phyloP scores from a whole-genome alignment of 2,113 vertebrate species.

The Marmota monax region DNA sequence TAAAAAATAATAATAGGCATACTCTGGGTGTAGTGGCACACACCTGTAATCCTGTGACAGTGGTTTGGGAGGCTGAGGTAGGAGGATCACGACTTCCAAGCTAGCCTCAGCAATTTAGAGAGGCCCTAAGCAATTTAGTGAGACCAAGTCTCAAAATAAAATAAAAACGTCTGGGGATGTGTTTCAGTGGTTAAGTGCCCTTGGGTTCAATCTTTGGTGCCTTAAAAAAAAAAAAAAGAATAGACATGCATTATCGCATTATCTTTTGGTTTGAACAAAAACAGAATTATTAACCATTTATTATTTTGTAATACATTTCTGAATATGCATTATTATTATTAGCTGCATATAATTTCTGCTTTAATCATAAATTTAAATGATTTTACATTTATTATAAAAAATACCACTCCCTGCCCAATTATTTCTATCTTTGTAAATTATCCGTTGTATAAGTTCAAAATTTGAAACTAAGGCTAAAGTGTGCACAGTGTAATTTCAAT shows the following conservation, averaged over 20 bases:
- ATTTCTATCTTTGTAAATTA: background rate
- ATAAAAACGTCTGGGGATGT: no score
- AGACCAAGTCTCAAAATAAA: no score
- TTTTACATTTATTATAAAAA: background rate
- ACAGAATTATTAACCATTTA: background rate
- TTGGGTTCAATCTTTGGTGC: no score
- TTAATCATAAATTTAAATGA: background rate
- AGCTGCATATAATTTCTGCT: background rate
- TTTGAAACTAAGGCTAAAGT: background rate
- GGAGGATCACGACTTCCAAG: no score
- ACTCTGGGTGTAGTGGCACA: no score
- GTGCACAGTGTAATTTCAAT: background rate
- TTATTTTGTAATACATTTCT: background rate
- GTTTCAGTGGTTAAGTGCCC: no score
- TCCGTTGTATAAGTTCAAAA: background rate
- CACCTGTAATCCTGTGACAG: no score
- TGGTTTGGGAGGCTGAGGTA: no score
- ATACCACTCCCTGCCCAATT: background rate
- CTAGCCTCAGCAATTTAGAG: no score
- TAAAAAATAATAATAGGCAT: no score
- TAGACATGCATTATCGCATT: background rate
- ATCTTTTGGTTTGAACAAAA: background rate
- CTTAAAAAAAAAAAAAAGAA: no score
- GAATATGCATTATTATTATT: background rate
- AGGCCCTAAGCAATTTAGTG: no score